Evolutionary conservation across 2,888 invertebrate genomes (phyloP), one percentile per base, ranked within the genome.

Genomic region (Cosmia trapezina): DNA sequence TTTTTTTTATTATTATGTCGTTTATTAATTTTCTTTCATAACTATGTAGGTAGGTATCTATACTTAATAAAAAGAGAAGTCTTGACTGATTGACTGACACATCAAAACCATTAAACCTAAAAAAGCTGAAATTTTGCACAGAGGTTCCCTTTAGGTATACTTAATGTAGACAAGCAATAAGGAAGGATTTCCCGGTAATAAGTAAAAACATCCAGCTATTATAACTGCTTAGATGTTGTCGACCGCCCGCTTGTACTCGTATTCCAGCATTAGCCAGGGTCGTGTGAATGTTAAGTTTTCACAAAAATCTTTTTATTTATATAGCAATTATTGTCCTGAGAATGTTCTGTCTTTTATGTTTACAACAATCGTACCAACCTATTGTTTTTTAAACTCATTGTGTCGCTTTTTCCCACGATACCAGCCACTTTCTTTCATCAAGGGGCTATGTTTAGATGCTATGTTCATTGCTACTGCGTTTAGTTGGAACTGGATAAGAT

Each of bases 401-500:
- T 85, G 19, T 70, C 37, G 45, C 45, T 56, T 37, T 62, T 81
- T 86, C 81, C 33, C 86, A 86, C 85, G 76, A 64, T 11, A 11
- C 7, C n/a, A 69, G 66, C 60, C 70, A 83, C 76, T 86, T 86
- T 86, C 84, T 71, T 77, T 73, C 70, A 70, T 73, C 65, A 78
- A 75, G 71, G 53, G 59, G 17, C 66, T 66, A 33, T 76, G 61
- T 80, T 81, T 74, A 73, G 60, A 71, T 47, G 59, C 43, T 19
- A 62, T 63, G 74, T 78, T 66, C 41, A 66, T 60, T 49, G 73
- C 76, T 83, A 79, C 81, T 63, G 73, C 77, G 76, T 83, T 85
- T 82, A 80, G 75, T 81, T 70, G 75, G 54, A 67, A 62, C 37
- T 60, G 19, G 82, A 85, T 80, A 85, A 70, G 65, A 88, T 88